Percentiles rank a stretch among this genome's conserved stretches.
Evolutionary conservation across 2,888 invertebrate species (phyloP).

Genomic region (Strigamia crassipes): DNA sequence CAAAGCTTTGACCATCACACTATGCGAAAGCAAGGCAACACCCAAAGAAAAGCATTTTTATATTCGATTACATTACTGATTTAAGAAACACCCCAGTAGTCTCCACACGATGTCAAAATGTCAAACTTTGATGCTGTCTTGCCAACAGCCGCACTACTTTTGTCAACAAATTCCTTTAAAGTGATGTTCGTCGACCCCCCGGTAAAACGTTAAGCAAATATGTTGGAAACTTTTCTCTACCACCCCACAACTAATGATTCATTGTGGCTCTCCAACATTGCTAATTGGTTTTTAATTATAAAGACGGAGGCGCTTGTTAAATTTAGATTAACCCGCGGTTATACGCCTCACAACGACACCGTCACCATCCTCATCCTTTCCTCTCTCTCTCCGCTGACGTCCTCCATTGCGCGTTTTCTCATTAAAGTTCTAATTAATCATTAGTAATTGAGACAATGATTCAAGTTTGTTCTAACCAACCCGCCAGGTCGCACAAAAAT

Average conservation of each 20-base stretch:
- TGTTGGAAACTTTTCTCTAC: background rate
- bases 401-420: constrained; percentile 43
- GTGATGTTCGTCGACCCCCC: background rate
- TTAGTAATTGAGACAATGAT: constrained; percentile 44
- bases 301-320: constrained; percentile 43
- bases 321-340: constrained; percentile 44
- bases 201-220: constrained; percentile 14
- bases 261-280: constrained; percentile 31
- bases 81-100: constrained; percentile 14
- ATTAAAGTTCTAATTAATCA: constrained; percentile 44
- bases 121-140: constrained; percentile 14
- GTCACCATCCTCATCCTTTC: constrained; percentile 32
- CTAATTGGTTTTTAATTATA: constrained; percentile 44
- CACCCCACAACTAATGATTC: constrained; percentile 42
- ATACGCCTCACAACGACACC: background rate
- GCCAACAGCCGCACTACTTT: background rate
- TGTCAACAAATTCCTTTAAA: constrained; percentile 29
- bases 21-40: constrained; percentile 23
- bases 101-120: constrained; percentile 12
- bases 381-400: constrained; percentile 24
- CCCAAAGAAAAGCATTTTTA: background rate
- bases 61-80: constrained; percentile 22
- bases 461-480: constrained; percentile 12
- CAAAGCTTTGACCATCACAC: constrained; percentile 31
- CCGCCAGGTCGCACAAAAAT: background rate